Conservation (phyloP, 2,888 invertebrate genomes). For the Sesia bembeciformis region DNA sequence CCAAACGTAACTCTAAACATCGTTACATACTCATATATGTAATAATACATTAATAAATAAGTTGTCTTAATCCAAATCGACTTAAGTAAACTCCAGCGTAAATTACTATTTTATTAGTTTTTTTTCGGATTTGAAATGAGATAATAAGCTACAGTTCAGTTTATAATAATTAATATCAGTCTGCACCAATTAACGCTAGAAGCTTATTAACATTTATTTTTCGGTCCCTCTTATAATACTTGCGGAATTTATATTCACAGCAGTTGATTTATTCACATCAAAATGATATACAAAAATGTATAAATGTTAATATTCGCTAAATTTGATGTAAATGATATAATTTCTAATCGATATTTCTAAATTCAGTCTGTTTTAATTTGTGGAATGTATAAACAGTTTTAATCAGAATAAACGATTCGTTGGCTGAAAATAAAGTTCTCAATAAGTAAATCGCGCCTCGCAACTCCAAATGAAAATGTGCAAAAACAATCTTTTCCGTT, state of each 20-base stretch:
- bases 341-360: constrained; percentile 32
- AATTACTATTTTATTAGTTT: no score
- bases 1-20: no score
- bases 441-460: no score
- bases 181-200: constrained; percentile 47
- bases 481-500: no score
- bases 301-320: constrained; percentile 4
- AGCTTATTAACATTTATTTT: constrained; percentile 32
- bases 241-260: constrained; percentile 12
- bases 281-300: constrained; percentile 5
- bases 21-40: no score
- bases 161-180: constrained; percentile 43
- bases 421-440: not conserved
- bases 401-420: not conserved
- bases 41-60: no score
- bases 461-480: no score
- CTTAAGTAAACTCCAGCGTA: no score
- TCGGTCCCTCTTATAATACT: constrained; percentile 63
- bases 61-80: no score
- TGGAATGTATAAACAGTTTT: constrained; percentile 38
- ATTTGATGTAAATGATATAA: constrained; percentile 14
- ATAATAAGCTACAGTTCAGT: not conserved
- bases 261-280: not conserved
- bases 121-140: not conserved
- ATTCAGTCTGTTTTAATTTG: constrained; percentile 43